Percentiles rank a stretch among this genome's conserved stretches.
phyloP scores from a whole-genome alignment of 2,888 invertebrate species.

The Cenopis cana region DNA sequence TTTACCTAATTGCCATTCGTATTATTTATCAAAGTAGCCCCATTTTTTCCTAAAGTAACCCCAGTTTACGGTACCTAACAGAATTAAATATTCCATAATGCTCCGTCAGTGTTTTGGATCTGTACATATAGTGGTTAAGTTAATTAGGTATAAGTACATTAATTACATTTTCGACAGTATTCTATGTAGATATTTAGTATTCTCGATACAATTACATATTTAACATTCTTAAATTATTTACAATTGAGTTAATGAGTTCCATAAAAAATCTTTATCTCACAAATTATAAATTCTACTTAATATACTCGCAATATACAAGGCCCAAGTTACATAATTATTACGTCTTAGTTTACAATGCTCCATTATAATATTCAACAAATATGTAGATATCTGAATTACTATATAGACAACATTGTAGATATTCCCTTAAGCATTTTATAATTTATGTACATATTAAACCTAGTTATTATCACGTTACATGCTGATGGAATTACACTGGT shows the following conservation, averaged over 20 bases:
- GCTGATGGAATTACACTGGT: slow-evolving; percentile 60
- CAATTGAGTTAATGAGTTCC: slow-evolving; percentile 26
- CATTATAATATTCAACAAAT: slow-evolving; percentile 52
- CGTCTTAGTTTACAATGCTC: slow-evolving; percentile 45
- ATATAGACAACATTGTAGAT: slow-evolving; percentile 57
- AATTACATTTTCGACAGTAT: slow-evolving; percentile 16
- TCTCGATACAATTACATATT: slow-evolving; percentile 35
- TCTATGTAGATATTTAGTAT: slow-evolving; percentile 26
- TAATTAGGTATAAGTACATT: slow-evolving; percentile 13
- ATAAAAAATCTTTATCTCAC: slow-evolving; percentile 35
- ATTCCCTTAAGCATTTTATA: slow-evolving; percentile 63
- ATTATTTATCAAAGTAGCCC: no score
- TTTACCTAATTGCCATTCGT: no score
- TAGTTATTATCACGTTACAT: slow-evolving; percentile 85
- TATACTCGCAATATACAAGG: slow-evolving; percentile 73
- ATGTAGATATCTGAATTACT: slow-evolving; percentile 53
- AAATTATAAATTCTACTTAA: slow-evolving; percentile 47
- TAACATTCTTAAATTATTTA: slow-evolving; percentile 37
- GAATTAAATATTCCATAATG: neutral
- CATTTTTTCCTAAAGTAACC: no score
- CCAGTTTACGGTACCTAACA: no score
- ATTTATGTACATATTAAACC: slow-evolving; percentile 77
- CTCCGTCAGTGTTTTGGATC: slow-evolving; percentile 14
- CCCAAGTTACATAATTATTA: slow-evolving; percentile 30
- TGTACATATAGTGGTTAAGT: neutral